Percentiles rank a stretch among this genome's conserved stretches.
Conservation (phyloP, 2,797 vertebrate species). For the Aulostomus chinensis region DNA sequence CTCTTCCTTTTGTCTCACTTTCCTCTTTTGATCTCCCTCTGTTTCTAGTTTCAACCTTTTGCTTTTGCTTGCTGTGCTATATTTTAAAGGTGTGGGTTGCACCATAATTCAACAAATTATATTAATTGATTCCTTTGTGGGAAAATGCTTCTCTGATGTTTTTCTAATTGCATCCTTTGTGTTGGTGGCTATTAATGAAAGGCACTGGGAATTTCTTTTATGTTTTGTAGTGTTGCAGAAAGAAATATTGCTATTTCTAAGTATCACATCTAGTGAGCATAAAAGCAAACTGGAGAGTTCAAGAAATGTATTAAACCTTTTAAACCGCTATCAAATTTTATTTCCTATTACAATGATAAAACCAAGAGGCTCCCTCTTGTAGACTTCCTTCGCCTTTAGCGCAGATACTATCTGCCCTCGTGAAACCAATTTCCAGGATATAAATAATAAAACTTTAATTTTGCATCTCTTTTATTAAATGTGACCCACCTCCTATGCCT, state of each 20-base stretch:
- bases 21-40: conserved; percentile 6
- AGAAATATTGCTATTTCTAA: neutral
- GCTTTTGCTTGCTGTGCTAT: too few relatives aligned
- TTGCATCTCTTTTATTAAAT: conserved; percentile 75
- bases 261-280: neutral
- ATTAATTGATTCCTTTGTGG: neutral
- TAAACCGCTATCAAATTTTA: conserved; percentile 38
- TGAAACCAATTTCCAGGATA: conserved; percentile 80
- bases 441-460: conserved; percentile 85
- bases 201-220: neutral
- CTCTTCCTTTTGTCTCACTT: conserved; percentile 40
- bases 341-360: conserved; percentile 49
- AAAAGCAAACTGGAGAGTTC: neutral
- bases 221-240: neutral
- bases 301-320: conserved; percentile 14
- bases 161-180: neutral
- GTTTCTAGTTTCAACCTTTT: conserved; percentile 6
- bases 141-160: neutral
- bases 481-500: conserved; percentile 60
- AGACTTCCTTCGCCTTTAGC: conserved; percentile 46
- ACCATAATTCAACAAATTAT: too few relatives aligned
- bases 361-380: conserved; percentile 18
- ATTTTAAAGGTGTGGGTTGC: neutral
- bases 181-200: neutral
- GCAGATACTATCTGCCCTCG: conserved; percentile 65